Evolutionary conservation across 2,797 vertebrate genomes (phyloP), one percentile per base, ranked within the genome.

Genomic region (Dicrostonyx torquatus): DNA sequence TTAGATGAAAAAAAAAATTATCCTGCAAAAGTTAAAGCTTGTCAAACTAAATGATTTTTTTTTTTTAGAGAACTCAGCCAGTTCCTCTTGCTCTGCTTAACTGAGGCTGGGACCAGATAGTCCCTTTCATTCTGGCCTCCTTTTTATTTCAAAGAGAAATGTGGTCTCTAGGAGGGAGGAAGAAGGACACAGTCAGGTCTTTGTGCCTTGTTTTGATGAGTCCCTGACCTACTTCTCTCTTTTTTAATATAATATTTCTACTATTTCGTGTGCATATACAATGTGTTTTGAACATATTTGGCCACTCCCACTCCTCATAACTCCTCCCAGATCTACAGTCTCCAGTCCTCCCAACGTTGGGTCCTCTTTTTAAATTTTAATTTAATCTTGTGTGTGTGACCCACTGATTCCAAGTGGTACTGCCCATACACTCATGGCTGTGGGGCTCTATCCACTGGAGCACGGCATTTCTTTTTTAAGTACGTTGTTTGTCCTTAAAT

Each of bases 81-180:
- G 40, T 75, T 66, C 17, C 68, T 80, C 70, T 50, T 34, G 26
- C 15, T n/a, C 18, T 13, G 24, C 55, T 37, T 78, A 60, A 78
- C 64, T 20, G 31, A 85, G 37, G 10, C 88, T 68, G 68, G 24
- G 48, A 15, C 2, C 26, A 2, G 26, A 15, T 5, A 40, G 40
- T 50, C 22, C 45, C 20, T 87, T 94, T 73, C 37, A 43, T 7
- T 89, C 62, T 58, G n/a, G 34, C 48, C 77, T 93, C 45, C 17
- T 79, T 91, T 94, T 93, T 20, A 70, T 85, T 93, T 93, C 60
- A 95, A 89, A 95, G 66, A 77, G 53, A 93, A 95, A 90, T 20
- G 26, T 43, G 73, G 45, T 76, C 70, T 96, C 34, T n/a, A 22
- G 20, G 45, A 64, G 50, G 37, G n/a, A 87, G 70, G 72, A 82